Evolutionary conservation across 2,113 vertebrate species (phyloP), one percentile per base, ranked within the genome.

Genomic region (Glaucomys volans): DNA sequence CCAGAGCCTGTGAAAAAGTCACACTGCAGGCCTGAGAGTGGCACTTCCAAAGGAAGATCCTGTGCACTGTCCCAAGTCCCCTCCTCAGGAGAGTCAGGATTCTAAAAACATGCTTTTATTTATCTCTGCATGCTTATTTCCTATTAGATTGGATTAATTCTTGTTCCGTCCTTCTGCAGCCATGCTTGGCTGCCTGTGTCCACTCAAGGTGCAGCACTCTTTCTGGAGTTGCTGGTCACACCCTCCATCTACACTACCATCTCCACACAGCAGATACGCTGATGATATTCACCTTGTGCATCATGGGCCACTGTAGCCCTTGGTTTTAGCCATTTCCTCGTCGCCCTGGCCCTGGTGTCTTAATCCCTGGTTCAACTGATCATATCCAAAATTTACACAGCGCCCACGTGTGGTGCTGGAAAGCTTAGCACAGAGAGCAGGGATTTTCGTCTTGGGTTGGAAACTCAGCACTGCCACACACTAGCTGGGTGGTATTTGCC

Each of bases 121-220:
- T 69, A n/a, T 52, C 59, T 28, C 42, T 91, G 44, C 5, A 4
- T 30, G 6, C 26, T 22, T 47, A 24, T 37, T 91, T 74, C 35
- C 35, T 14, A 54, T 37, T 47, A 6, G 54, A 24, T 3, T 8
- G 7, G 26, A 67, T n/a, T 37, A 80, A 71, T 22, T 64, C 35
- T 3, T 57, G 71, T 32, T 47, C 24, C 66, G 11, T 11, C 52
- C 6, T 37, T 88, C 47, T 32, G 4, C 54, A 81, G 57, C 50
- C 50, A 30, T 9, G 3, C 20, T 42, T 2, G 0, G 12, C 47
- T 74, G 11, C 44, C 8, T 0, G 24, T 1, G 13, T 20, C 22
- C 35, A 10, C 44, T 17, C 12, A 74, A 47, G 4, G 5, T 32
- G 59, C 32, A 32, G 8, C n/a, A 2, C 4, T 74, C 52, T 50